These are phyloP conservation scores for Atherinomorus stipes DNA, from an alignment of 2,113 vertebrate species.

Conservation along the genomic window DNA sequence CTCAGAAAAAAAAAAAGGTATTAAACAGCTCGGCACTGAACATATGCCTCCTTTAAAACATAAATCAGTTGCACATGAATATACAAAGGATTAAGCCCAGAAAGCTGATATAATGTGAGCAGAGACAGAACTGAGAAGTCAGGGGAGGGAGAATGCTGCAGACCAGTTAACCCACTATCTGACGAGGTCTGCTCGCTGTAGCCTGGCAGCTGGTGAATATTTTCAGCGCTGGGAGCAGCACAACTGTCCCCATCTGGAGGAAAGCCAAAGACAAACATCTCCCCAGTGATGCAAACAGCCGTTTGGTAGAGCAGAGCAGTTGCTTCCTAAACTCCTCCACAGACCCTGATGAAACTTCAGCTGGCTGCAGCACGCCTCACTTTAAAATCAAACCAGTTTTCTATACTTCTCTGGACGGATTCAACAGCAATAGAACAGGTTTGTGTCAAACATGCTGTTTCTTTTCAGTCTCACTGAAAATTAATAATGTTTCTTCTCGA, in stretches of 20 bases:
- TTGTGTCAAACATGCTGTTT: conserved; percentile 11
- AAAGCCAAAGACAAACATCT: conserved; percentile 52
- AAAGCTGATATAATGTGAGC: conserved; percentile 2
- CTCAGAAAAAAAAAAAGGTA: not conserved
- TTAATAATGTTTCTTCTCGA: conserved; percentile 5
- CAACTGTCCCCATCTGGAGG: conserved; percentile 53
- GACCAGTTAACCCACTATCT: conserved; percentile 33
- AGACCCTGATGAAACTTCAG: conserved; percentile 32
- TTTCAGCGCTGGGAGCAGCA: conserved; percentile 26
- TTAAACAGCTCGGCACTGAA: conserved; percentile 14
- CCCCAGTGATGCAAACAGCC: conserved; percentile 34
- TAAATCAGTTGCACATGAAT: conserved; percentile 1
- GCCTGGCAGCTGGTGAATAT: conserved; percentile 43
- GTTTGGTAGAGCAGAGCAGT: conserved; percentile 31
- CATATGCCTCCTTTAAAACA: conserved; percentile 9
- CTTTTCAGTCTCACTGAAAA: conserved; percentile 10
- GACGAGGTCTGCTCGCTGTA: conserved; percentile 37
- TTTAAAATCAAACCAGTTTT: conserved; percentile 30
- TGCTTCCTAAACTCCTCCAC: conserved; percentile 33
- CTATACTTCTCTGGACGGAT: not conserved
- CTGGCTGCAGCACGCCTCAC: conserved; percentile 3
- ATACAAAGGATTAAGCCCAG: conserved; percentile 4
- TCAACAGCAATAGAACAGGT: conserved; percentile 12
- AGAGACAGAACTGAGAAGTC: conserved; percentile 2
- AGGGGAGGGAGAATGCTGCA: conserved; percentile 9